Conservation (phyloP, 2,113 vertebrate genomes). For the Balaenoptera acutorostrata region DNA sequence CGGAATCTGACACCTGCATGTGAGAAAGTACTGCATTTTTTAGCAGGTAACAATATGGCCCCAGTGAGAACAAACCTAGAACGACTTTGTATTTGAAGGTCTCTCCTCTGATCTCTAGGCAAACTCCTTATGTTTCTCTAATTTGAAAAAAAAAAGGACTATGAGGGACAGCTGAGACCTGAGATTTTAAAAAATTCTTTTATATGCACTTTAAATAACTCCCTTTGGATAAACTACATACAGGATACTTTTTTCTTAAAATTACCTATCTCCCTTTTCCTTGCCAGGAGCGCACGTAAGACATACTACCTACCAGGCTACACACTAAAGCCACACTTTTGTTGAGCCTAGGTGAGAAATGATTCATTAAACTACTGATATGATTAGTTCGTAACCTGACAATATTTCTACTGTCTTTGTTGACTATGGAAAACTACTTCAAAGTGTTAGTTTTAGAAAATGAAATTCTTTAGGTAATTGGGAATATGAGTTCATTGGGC, state of each 20-base stretch:
- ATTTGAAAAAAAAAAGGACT: not conserved
- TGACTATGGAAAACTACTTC: not conserved
- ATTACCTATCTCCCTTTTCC: not conserved
- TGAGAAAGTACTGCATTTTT: not conserved
- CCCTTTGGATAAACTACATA: not conserved
- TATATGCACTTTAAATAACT: constrained; percentile 4
- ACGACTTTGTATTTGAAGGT: not conserved
- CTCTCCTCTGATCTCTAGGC: not conserved
- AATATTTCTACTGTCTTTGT: not conserved
- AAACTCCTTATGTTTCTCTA: constrained; percentile 9
- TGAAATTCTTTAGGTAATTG: not conserved
- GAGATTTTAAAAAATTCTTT: not conserved
- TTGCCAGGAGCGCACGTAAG: not conserved
- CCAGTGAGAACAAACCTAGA: not conserved
- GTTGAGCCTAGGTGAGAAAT: not conserved
- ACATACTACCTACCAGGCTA: not conserved
- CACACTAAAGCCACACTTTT: not conserved
- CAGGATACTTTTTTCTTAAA: not conserved
- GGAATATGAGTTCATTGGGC: not conserved
- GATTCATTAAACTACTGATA: not conserved
- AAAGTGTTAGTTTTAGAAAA: not conserved
- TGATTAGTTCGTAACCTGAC: not conserved
- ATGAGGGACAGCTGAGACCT: not conserved
- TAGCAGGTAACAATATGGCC: not conserved
- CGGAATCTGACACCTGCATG: not conserved